Conservation (phyloP, 2,113 vertebrate genomes). For the Riparia riparia region DNA sequence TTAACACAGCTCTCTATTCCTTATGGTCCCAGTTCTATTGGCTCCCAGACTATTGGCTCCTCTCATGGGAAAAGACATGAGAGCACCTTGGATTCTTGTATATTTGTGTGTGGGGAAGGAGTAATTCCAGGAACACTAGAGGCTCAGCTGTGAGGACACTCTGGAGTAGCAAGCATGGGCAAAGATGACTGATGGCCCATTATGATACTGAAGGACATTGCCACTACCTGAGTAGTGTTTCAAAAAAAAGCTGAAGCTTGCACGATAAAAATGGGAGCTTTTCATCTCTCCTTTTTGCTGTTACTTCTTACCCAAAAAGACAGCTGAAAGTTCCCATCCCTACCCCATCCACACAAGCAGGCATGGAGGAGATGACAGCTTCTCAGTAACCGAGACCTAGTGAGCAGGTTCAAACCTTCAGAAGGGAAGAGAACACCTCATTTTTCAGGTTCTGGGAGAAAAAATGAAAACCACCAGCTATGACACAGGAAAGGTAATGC, state of each 20-base stretch:
- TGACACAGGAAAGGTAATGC: not conserved
- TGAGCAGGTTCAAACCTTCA: not conserved
- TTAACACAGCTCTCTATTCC: not conserved
- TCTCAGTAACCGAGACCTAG: not conserved
- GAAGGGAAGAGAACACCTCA: not conserved
- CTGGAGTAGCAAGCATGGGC: not conserved
- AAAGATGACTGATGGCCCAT: not conserved
- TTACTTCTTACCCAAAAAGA: not conserved
- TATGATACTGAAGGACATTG: not conserved
- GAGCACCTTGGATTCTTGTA: not conserved
- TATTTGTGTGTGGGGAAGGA: not conserved
- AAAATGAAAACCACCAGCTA: not conserved
- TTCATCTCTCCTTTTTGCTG: not conserved
- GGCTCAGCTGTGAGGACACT: not conserved
- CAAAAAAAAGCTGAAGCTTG: not conserved
- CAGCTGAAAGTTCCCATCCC: not conserved
- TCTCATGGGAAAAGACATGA: not conserved
- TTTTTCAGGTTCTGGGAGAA: not conserved
- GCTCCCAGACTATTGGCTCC: not conserved
- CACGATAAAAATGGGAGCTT: not conserved
- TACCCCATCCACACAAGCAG: not conserved
- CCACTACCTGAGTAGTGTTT: not conserved
- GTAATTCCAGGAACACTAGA: not conserved
- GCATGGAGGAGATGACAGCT: not conserved
- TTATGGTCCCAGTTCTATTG: not conserved